Evolutionary conservation across 2,797 vertebrate genomes (phyloP).

Genomic region (Taeniopygia guttata): DNA sequence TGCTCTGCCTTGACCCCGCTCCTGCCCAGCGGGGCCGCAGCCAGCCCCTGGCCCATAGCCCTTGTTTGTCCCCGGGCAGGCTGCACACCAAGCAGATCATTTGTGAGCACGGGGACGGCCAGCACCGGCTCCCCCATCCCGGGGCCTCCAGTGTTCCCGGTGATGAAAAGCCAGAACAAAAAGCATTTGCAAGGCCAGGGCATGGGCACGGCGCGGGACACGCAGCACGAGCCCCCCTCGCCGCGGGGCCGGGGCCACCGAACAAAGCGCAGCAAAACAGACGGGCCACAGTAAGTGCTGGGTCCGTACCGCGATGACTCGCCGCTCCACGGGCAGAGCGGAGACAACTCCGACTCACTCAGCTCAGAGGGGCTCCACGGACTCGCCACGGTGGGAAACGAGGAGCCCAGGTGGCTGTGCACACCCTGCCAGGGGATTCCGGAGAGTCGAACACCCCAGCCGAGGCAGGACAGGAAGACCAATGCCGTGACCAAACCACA

Average conservation of each 20-base stretch:
- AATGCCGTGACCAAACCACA: rapidly evolving
- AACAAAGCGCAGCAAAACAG: not conserved
- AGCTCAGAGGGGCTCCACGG: not conserved
- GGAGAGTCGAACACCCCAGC: not conserved
- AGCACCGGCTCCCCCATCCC: not conserved
- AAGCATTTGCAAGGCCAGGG: not conserved
- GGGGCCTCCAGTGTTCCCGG: not conserved
- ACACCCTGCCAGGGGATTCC: too few relatives aligned
- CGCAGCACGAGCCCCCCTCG: not conserved
- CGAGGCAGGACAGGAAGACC: not conserved
- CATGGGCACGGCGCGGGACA: not conserved
- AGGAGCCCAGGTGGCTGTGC: rapidly evolving
- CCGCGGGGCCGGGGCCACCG: rapidly evolving
- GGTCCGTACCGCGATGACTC: not conserved
- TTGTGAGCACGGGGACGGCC: not conserved
- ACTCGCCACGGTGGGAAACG: rapidly evolving
- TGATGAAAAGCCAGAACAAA: not conserved
- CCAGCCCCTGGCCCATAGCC: not conserved
- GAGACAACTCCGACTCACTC: not conserved
- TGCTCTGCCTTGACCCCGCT: not conserved
- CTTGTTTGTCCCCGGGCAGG: not conserved
- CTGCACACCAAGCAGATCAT: conserved; percentile 24
- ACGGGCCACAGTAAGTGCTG: not conserved
- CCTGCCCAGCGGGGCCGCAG: not conserved
- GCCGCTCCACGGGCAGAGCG: not conserved